These are phyloP conservation scores for Chloropsis hardwickii DNA, from an alignment of 2,113 vertebrate genomes.

Conservation along the genomic window DNA sequence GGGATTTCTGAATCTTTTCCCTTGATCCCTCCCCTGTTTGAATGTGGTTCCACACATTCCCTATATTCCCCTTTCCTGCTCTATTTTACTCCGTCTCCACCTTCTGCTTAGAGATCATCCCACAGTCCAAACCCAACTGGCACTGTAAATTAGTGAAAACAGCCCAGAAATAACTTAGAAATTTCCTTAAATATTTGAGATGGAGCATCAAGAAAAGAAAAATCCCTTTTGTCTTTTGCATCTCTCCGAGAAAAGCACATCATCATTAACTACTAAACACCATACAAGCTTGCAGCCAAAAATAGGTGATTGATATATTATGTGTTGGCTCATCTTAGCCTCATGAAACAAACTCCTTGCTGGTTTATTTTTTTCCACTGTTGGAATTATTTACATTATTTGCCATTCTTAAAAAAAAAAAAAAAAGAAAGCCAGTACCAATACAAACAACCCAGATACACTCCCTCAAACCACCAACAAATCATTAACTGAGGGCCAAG, in stretches of 20 bases:
- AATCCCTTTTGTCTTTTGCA: background rate
- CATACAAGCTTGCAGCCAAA: background rate
- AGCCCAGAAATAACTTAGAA: background rate
- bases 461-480: constrained; percentile 38
- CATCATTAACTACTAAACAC: background rate
- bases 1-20: too few species aligned
- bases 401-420: background rate
- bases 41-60: too few species aligned
- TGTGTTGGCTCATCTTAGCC: background rate
- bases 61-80: background rate
- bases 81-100: background rate
- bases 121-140: background rate
- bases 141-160: background rate
- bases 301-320: background rate
- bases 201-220: background rate
- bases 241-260: background rate
- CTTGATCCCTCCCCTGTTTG: too few species aligned
- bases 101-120: background rate
- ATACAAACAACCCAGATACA: background rate
- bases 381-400: constrained; percentile 47
- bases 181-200: background rate
- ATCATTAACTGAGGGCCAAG: constrained; percentile 63
- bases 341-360: background rate
- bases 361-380: background rate
- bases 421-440: background rate